Evolutionary conservation across 2,888 invertebrate species (phyloP).

Genomic region (Platycheirus albimanus): DNA sequence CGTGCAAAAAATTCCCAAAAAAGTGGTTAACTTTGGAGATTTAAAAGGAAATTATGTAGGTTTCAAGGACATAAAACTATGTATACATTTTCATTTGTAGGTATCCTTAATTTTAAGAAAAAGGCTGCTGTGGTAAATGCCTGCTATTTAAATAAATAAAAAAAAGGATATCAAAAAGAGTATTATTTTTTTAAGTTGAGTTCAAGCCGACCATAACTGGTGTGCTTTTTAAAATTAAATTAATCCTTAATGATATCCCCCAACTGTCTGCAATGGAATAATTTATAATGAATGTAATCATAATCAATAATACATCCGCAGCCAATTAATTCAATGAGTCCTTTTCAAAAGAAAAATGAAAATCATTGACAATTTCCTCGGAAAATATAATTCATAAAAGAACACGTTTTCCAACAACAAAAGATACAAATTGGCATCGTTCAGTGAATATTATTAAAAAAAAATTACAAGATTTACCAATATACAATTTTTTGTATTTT

Average conservation of each 20-base stretch:
- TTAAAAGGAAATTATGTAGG: not conserved
- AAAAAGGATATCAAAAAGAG: too few relatives aligned
- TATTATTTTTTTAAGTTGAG: too few relatives aligned
- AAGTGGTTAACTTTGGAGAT: not conserved
- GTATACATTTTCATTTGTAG: too few relatives aligned
- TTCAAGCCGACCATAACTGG: too few relatives aligned
- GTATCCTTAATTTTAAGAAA: too few relatives aligned
- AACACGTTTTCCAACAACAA: conserved; percentile 3
- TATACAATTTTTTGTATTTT: too few relatives aligned
- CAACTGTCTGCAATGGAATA: not conserved
- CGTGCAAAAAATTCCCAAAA: not conserved
- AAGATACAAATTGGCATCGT: not conserved
- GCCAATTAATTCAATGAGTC: not conserved
- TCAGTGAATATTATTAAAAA: conserved; percentile 1
- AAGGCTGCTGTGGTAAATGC: too few relatives aligned
- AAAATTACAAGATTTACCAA: too few relatives aligned
- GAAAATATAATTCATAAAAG: conserved; percentile 6
- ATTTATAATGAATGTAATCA: not conserved
- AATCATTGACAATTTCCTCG: not conserved
- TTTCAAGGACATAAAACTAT: too few relatives aligned
- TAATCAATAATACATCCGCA: not conserved
- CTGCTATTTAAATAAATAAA: too few relatives aligned
- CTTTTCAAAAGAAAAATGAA: not conserved
- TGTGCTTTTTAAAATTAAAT: too few relatives aligned
- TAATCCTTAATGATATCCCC: too few relatives aligned